A percentile compares a stretch with the other conserved stretches of the same genome.
These are phyloP conservation scores for Lordiphosa stackelbergi DNA, from an alignment of 1,140 invertebrate species.

Conservation along the genomic window DNA sequence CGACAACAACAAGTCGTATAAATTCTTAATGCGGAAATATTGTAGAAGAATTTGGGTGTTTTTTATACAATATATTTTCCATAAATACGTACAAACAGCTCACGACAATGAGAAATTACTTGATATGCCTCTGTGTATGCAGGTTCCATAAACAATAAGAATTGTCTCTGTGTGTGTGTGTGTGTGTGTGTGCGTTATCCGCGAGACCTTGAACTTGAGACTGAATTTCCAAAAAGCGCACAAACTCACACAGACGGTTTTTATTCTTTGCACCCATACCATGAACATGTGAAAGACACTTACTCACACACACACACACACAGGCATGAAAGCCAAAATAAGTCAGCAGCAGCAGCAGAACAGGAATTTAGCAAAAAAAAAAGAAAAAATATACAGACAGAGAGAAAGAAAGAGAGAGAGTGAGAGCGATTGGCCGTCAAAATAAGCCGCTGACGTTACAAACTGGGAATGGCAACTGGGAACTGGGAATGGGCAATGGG, in stretches of 20 bases:
- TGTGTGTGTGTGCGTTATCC: conserved; percentile 58
- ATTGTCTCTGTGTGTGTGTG: conserved; percentile 25
- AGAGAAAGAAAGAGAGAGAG: conserved; percentile 1
- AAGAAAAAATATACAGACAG: not conserved
- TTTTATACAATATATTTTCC: conserved; percentile 10
- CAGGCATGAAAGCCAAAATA: conserved; percentile 69
- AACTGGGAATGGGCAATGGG: conserved; percentile 24
- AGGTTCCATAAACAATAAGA: conserved; percentile 40
- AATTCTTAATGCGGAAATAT: conserved; percentile 71
- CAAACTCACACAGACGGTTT: conserved; percentile 27
- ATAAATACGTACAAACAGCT: conserved; percentile 9
- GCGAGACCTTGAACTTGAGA: conserved; percentile 77
- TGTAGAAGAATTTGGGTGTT: conserved; percentile 54
- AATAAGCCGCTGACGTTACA: conserved; percentile 30
- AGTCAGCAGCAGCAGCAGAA: conserved; percentile 46
- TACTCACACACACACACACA: conserved; percentile 18
- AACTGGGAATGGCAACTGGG: conserved; percentile 47
- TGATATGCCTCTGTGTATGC: conserved; percentile 20
- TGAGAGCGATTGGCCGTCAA: conserved; percentile 8
- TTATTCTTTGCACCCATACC: conserved; percentile 18
- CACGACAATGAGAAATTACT: conserved; percentile 49
- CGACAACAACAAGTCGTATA: conserved; percentile 38
- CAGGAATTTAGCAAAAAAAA: conserved; percentile 46
- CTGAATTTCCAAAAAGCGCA: conserved; percentile 77
- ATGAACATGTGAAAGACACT: conserved; percentile 20